Evolutionary conservation across 2,113 vertebrate species (phyloP).

Genomic region (Panurus biarmicus): DNA sequence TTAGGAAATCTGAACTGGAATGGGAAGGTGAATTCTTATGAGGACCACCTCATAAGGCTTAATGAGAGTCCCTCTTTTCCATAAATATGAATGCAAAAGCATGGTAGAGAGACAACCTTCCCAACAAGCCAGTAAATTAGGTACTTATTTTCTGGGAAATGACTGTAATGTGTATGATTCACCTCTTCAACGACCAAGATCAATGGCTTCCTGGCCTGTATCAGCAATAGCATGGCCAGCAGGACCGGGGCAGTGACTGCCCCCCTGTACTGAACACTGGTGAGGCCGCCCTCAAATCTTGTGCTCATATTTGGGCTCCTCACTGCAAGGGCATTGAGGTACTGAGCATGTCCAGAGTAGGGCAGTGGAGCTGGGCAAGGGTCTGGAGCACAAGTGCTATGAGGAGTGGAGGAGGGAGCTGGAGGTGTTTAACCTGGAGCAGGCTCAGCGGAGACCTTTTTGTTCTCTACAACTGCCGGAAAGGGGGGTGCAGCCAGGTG

Average conservation of each 20-base stretch:
- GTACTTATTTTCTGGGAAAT: too few species aligned
- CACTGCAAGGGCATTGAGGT: background rate
- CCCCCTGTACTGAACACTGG: background rate
- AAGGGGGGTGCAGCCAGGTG: too few species aligned
- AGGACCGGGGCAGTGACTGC: background rate
- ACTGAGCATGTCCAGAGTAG: background rate
- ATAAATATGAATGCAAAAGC: background rate
- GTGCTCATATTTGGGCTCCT: background rate
- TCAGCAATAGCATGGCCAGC: background rate
- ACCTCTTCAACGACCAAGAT: too few species aligned
- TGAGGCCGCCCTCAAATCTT: rapidly evolving
- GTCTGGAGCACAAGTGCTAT: background rate
- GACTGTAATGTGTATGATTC: rapidly evolving
- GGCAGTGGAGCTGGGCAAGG: rapidly evolving
- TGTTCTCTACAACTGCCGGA: background rate
- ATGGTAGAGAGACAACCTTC: background rate
- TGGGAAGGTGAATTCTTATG: background rate
- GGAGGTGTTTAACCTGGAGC: background rate
- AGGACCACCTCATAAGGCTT: background rate
- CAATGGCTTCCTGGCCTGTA: background rate
- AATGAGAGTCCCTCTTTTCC: background rate
- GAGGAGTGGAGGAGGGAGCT: too few species aligned
- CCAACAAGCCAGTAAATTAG: background rate
- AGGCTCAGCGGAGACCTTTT: background rate
- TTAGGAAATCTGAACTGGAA: background rate